Evolutionary conservation across 2,797 vertebrate genomes (phyloP).

Genomic region (Streptopelia turtur): DNA sequence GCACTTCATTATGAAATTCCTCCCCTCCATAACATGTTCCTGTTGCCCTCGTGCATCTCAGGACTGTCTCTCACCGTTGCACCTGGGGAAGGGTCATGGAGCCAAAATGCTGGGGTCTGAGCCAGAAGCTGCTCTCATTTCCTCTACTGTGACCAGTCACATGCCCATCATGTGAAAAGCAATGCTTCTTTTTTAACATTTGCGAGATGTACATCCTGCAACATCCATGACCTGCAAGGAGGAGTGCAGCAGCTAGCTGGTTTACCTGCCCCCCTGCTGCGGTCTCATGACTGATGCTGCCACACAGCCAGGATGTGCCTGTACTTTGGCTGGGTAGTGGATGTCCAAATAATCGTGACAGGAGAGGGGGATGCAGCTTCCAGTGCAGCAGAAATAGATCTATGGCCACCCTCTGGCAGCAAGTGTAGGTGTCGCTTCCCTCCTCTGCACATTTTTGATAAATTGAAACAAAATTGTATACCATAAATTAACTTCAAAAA

Average conservation of each 20-base stretch:
- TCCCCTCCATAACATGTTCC: not conserved
- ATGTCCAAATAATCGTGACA: constrained; percentile 58
- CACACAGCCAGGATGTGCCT: constrained; percentile 8
- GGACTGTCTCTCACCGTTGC: not conserved
- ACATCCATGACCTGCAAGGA: not conserved
- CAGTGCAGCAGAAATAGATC: constrained; percentile 60
- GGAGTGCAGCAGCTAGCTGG: not conserved
- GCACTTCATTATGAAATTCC: not conserved
- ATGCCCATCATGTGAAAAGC: fast-evolving
- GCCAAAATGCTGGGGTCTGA: not conserved
- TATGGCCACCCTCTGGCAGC: constrained; percentile 59
- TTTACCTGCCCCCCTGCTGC: not conserved
- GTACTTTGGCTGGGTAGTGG: constrained; percentile 39
- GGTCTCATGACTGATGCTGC: constrained; percentile 28
- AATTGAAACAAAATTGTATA: constrained; percentile 29
- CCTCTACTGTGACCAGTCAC: not conserved
- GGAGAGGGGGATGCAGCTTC: constrained; percentile 46
- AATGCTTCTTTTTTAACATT: not conserved
- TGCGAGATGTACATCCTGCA: not conserved
- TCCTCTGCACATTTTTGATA: constrained; percentile 57
- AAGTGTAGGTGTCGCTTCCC: constrained; percentile 56
- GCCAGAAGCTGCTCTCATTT: not conserved
- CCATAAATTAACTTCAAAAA: constrained; percentile 43
- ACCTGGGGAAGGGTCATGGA: not conserved
- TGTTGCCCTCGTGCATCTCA: not conserved